A percentile compares a stretch with the other conserved stretches of the same genome.
Conservation (phyloP, 2,113 vertebrate species). For the Cettia cetti region DNA sequence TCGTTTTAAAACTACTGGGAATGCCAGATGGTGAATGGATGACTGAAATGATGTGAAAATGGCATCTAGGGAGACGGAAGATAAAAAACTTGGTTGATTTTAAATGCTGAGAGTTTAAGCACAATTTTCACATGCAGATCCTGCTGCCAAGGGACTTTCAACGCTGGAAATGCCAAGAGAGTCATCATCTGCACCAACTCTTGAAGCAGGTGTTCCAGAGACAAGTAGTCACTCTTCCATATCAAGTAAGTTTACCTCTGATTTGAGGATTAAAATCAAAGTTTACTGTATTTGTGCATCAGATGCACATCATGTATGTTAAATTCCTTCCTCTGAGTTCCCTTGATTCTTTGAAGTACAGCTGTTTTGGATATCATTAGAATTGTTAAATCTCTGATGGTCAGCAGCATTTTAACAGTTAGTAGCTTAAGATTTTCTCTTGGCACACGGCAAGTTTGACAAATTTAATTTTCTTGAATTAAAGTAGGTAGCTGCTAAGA, state of each 20-base stretch:
- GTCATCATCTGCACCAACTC: conserved; percentile 91
- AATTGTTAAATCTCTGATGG: not conserved
- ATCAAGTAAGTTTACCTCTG: conserved; percentile 82
- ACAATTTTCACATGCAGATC: conserved; percentile 80
- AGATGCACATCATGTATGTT: not conserved
- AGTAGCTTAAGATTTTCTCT: not conserved
- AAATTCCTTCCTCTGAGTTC: not conserved
- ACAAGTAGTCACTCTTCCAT: conserved; percentile 92
- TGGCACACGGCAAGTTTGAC: not conserved
- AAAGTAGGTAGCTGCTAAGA: not conserved
- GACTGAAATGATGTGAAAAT: not conserved
- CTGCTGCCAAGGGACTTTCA: conserved; percentile 83
- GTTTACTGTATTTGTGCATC: not conserved
- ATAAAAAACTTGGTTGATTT: not conserved
- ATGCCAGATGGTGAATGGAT: not conserved
- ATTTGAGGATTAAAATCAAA: not conserved
- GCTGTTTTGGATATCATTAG: not conserved
- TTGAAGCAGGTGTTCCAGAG: conserved; percentile 90
- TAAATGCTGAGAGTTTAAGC: not conserved
- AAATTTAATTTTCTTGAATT: not conserved
- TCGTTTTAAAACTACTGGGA: not conserved
- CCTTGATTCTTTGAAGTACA: not conserved
- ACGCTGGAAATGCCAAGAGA: conserved; percentile 93
- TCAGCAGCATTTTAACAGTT: not conserved
- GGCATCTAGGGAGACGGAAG: not conserved